A percentile compares a stretch with the other conserved stretches of the same genome.
phyloP scores from a whole-genome alignment of 2,113 vertebrate species.

The Eulemur macaco region DNA sequence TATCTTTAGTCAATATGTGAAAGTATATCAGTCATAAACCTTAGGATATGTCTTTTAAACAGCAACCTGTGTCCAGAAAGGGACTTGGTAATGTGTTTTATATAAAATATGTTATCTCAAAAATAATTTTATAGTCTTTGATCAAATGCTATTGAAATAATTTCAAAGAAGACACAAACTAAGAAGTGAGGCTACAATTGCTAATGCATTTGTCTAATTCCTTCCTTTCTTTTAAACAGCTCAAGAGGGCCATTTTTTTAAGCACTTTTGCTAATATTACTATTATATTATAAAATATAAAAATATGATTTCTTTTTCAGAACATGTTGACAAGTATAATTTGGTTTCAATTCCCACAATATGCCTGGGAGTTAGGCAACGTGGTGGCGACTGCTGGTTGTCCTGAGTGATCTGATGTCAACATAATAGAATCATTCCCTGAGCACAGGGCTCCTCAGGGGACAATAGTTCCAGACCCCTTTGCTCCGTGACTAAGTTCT shows the following conservation, averaged over 20 bases:
- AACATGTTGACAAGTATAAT: background rate
- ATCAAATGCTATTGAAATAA: background rate
- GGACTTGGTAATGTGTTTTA: background rate
- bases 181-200: background rate
- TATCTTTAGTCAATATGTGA: background rate
- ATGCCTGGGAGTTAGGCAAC: background rate
- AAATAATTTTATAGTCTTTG: background rate
- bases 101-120: background rate
- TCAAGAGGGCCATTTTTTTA: background rate
- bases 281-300: background rate
- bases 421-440: background rate
- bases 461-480: background rate
- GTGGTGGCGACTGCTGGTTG: background rate
- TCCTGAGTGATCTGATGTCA: background rate
- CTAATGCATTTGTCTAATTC: background rate
- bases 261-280: background rate
- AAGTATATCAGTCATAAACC: background rate
- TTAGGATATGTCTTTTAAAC: background rate
- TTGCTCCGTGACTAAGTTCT: background rate
- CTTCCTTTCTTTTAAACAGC: background rate
- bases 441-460: background rate
- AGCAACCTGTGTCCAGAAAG: background rate
- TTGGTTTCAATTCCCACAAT: conserved; percentile 3
- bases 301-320: background rate
- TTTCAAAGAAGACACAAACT: background rate